These are phyloP conservation scores for Alfaro cultratus DNA, from an alignment of 2,797 vertebrate species.

Conservation along the genomic window DNA sequence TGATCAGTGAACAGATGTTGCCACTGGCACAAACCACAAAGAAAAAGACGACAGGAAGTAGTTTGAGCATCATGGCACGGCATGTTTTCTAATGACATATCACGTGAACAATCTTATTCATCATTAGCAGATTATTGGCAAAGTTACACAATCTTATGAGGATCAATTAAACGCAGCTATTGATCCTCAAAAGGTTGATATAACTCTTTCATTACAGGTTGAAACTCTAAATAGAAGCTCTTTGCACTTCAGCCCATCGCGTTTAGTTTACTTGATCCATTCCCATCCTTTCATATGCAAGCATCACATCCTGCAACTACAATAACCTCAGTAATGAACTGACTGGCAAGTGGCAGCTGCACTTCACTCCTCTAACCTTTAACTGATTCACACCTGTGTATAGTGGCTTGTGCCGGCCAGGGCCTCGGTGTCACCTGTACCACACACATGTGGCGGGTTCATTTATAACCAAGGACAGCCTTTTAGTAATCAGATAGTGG, in stretches of 20 bases:
- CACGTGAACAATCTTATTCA: too few relatives aligned
- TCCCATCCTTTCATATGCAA: slow-evolving; percentile 23
- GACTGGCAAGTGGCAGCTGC: slow-evolving; percentile 59
- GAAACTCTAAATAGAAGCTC: slow-evolving; percentile 6
- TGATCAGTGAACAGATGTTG: too few relatives aligned
- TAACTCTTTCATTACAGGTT: not conserved
- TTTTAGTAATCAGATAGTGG: slow-evolving; percentile 81
- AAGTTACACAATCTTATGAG: too few relatives aligned
- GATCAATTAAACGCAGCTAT: too few relatives aligned
- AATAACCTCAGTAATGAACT: slow-evolving; percentile 63
- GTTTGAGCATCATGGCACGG: too few relatives aligned
- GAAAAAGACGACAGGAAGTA: too few relatives aligned
- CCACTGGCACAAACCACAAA: too few relatives aligned
- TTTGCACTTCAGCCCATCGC: slow-evolving; percentile 7
- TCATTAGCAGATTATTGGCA: too few relatives aligned
- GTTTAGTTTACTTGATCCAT: slow-evolving; percentile 15
- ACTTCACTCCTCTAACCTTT: slow-evolving; percentile 49
- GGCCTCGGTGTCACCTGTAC: slow-evolving; percentile 33
- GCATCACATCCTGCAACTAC: slow-evolving; percentile 46
- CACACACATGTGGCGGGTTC: slow-evolving; percentile 70
- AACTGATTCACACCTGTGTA: slow-evolving; percentile 56
- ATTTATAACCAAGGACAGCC: slow-evolving; percentile 75
- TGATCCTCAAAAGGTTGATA: not conserved
- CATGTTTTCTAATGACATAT: too few relatives aligned
- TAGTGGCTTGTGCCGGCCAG: slow-evolving; percentile 60